A percentile compares a stretch with the other conserved stretches of the same genome.
Conservation (phyloP, 2,888 invertebrate genomes). For the Malthinus flaveolus region DNA sequence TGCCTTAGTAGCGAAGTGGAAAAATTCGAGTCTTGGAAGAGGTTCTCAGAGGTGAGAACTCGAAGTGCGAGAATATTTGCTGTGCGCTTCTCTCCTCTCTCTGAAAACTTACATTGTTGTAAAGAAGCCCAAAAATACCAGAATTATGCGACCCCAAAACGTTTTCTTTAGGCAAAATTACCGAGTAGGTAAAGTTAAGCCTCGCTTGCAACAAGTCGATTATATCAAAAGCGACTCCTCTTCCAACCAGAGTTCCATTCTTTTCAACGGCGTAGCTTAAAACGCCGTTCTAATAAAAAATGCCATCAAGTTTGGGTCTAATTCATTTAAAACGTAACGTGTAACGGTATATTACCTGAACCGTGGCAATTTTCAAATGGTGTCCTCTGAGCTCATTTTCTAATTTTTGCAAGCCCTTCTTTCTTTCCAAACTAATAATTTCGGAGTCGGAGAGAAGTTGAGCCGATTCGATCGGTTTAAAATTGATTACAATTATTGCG, state of each 20-base stretch:
- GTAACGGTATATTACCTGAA: no score
- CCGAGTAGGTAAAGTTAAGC: slow-evolving; percentile 74
- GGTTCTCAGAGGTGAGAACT: no score
- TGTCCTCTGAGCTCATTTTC: slow-evolving; percentile 33
- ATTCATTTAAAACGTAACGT: no score
- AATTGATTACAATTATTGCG: no score
- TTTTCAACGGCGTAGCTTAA: slow-evolving; percentile 59
- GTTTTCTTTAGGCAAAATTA: slow-evolving; percentile 66
- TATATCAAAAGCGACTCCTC: slow-evolving; percentile 74
- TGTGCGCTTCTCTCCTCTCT: no score
- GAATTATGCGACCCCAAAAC: slow-evolving; percentile 61
- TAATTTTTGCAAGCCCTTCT: slow-evolving; percentile 16
- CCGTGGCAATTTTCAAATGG: slow-evolving; percentile 35
- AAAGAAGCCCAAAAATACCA: slow-evolving; percentile 68
- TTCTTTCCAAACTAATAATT: not conserved
- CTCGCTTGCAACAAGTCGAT: slow-evolving; percentile 68
- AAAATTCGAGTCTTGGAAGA: no score
- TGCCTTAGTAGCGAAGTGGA: not conserved
- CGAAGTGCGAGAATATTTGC: no score
- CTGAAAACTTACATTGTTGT: slow-evolving; percentile 56
- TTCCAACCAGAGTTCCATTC: slow-evolving; percentile 63
- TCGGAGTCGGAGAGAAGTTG: no score
- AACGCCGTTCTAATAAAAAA: slow-evolving; percentile 63
- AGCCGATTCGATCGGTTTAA: no score
- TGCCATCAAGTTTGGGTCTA: no score